Conservation (phyloP, 1,140 invertebrate species). For the Acromyrmex echinatior region DNA sequence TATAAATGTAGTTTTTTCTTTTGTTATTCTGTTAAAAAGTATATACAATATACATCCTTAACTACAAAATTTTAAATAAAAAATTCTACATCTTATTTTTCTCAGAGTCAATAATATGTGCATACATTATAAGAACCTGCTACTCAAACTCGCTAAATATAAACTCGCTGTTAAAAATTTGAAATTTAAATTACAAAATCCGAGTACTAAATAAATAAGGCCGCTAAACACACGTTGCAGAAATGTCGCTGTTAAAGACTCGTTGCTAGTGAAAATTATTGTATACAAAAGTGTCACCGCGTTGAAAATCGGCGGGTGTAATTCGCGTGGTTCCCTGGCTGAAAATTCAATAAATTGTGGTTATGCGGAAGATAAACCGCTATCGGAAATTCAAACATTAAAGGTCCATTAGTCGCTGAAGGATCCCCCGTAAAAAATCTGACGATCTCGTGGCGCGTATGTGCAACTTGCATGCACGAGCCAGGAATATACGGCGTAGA, state of each 20-base stretch:
- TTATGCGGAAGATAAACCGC: neutral
- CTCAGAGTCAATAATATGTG: neutral
- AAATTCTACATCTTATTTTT: constrained; percentile 4
- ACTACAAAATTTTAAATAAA: neutral
- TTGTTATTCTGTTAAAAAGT: no score
- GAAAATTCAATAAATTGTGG: neutral
- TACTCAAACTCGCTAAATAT: neutral
- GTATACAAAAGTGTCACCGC: neutral
- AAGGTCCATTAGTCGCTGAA: constrained; percentile 16
- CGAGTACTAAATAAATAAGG: neutral
- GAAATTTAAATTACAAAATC: constrained; percentile 4
- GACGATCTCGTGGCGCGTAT: neutral
- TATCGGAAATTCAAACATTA: constrained; percentile 21
- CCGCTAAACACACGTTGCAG: neutral
- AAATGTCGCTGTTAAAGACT: neutral
- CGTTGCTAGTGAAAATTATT: neutral
- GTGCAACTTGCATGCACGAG: constrained; percentile 10
- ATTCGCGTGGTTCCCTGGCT: neutral
- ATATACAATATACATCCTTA: no score
- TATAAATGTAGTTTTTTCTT: no score
- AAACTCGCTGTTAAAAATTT: neutral
- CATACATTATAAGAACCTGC: neutral
- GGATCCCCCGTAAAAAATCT: neutral
- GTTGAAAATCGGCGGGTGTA: neutral
- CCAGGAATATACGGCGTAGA: constrained; percentile 39